Evolutionary conservation across 1,140 invertebrate species (phyloP).

Genomic region (Cydia pomonella): DNA sequence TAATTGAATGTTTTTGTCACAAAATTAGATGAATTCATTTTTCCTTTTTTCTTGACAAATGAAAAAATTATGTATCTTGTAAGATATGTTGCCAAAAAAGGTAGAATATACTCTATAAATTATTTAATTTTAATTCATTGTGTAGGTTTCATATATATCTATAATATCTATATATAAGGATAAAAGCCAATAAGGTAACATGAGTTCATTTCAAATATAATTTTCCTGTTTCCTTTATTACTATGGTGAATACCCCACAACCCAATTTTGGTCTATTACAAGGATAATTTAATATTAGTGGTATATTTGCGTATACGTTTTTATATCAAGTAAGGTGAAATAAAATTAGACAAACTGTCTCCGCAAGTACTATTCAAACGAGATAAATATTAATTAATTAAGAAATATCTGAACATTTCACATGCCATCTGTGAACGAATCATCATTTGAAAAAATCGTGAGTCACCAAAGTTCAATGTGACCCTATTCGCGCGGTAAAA

Average conservation of each 20-base stretch:
- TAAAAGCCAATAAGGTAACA: not conserved
- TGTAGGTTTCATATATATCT: no score
- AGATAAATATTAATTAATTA: not conserved
- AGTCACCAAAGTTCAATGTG: constrained; percentile 3
- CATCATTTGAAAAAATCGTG: not conserved
- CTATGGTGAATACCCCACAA: not conserved
- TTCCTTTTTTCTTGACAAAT: no score
- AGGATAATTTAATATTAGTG: not conserved
- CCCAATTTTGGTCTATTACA: not conserved
- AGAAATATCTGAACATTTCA: not conserved
- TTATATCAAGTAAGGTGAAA: no score
- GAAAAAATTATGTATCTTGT: no score
- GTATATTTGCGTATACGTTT: not conserved
- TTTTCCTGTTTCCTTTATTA: constrained; percentile 2
- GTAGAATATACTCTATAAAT: no score
- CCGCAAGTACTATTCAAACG: not conserved
- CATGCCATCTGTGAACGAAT: not conserved
- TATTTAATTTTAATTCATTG: no score
- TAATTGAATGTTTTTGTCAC: no score
- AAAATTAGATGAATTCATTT: no score
- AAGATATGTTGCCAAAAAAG: no score
- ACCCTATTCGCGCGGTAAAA: constrained; percentile 5
- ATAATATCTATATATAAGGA: not conserved
- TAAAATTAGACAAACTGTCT: no score
- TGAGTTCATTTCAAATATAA: not conserved